Base-by-base conservation (phyloP, 1,140 invertebrate genomes). In the Goniozus legneri region DNA sequence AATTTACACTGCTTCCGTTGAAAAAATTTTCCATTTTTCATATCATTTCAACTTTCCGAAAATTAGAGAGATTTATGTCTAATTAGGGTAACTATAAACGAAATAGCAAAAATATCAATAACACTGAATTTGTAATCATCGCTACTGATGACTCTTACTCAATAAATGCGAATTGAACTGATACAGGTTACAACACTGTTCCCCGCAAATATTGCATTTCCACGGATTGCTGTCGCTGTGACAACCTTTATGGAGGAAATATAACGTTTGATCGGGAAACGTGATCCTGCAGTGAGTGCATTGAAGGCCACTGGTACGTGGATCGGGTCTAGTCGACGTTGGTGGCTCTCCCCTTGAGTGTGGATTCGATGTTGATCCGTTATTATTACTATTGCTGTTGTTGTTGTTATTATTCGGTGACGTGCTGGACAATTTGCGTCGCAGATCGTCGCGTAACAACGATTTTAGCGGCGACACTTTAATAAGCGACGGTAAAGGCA, bases 161-260 rank as follows among this genome's bases (percentile, higher is more conserved):
- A 95, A 79, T 65, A 96, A 81, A 83, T 98, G 95, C 53, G 92
- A 92, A 78, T 95, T 95, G 77, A 98, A 98, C 74, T 96, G 91
- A 75, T 97, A 96, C 22, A 95, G 86, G 65, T 95, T 94, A 65
- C 84, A 87, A 71, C 91, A 95, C 62, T 89, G 85, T 73, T 94
- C 89, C 19, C 93, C 93, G 73, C 95, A 98, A 56, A 97, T 91
- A 78, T 97, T 97, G 76, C 95, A 98, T 73, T 94, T 94, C 92
- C 93, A 97, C 0, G 95, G 94, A 78, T 97, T 95, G 50, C 91
- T 89, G 59, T 96, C 91, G 53, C 91, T 94, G 78, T 98, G 95
- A 69, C 95, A 92, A 51, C 94, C 94, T 79, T 96, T 97, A 79
- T 98, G 95, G 37, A 98, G 80, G 76, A 97, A 94, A 76, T 97